phyloP scores from a whole-genome alignment of 2,113 vertebrate genomes.

The Anolis carolinensis region DNA sequence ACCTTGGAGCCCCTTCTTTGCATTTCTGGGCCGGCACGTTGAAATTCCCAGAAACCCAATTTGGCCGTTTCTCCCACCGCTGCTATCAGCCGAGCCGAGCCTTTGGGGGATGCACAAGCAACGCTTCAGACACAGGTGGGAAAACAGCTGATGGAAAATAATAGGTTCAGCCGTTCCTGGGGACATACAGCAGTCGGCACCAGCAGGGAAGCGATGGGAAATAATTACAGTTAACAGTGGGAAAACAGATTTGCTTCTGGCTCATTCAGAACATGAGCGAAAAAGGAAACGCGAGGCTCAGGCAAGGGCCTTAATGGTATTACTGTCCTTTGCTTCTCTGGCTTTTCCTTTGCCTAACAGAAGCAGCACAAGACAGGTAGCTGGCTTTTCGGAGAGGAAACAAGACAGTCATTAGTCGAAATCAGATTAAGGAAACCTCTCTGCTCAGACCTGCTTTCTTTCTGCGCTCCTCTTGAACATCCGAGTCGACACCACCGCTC shows the following conservation, averaged over 20 bases:
- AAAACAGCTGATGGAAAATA: not conserved
- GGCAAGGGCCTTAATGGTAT: not conserved
- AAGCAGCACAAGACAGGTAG: not conserved
- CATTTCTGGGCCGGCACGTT: not conserved
- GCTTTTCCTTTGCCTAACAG: not conserved
- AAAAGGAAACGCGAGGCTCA: not conserved
- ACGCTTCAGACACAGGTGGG: not conserved
- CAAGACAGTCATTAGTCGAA: not conserved
- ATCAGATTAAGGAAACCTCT: not conserved
- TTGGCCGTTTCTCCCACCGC: not conserved
- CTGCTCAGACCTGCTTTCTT: not conserved
- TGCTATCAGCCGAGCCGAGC: not conserved
- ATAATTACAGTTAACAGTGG: slow-evolving; percentile 17
- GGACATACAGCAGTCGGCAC: not conserved
- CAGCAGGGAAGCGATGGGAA: slow-evolving; percentile 19
- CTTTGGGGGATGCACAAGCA: not conserved
- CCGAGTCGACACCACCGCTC: slow-evolving; percentile 28
- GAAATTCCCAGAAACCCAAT: slow-evolving; percentile 5
- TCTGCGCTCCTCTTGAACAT: not conserved
- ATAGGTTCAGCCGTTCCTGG: not conserved
- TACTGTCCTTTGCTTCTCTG: not conserved
- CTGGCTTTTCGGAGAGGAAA: not conserved
- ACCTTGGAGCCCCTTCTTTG: not conserved
- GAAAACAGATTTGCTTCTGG: slow-evolving; percentile 10
- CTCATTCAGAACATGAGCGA: not conserved